Base-by-base conservation (phyloP, 2,888 invertebrate genomes). In the Pyralis farinalis region DNA sequence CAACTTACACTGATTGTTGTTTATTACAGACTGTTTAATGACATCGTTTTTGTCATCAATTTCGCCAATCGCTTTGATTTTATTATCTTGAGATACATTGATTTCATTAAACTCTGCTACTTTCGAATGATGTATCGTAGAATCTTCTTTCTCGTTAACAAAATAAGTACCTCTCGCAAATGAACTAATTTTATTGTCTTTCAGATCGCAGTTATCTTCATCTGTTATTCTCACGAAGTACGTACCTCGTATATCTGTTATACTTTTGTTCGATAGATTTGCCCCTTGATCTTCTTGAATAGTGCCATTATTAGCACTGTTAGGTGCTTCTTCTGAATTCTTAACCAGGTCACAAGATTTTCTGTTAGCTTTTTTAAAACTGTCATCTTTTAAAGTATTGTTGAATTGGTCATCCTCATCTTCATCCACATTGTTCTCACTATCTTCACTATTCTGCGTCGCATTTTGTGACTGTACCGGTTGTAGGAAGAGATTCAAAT, bases 141-240 rank as follows among this genome's bases (percentile, higher is more conserved):
- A 25, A 8, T 20, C 34, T 21, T 28, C 44, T 11, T 51, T 28
- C 21, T 56, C 56, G 12, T 44, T 51, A 3, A 66, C 54, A 30
- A 62, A 70, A 46, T 65, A 67, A 2, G 69, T 63, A 1, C 58
- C 63, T 46, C 67, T 58, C 7, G 29, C 29, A 21, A 12, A 34
- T 28, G 33, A 34, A 29, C 40, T 46, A 37, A 48, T 22, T 25
- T 25, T n/a, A 1, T 20, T 42, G 44, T 39, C 46, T 49, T 32
- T 44, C 42, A 7, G 32, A 29, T 27, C 42, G 33, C 29, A 43
- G 28, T 10, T n/a, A 42, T 30, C 28, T 1, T 33, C 35, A 12
- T 50, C 43, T 44, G 36, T 46, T 16, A 49, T 51, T 36, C 41
- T 52, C 12, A 55, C 49, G 41, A 54, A 51, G 45, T 55, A 56